phyloP scores from a whole-genome alignment of 2,113 vertebrate species.

The Ploceus nigricollis region DNA sequence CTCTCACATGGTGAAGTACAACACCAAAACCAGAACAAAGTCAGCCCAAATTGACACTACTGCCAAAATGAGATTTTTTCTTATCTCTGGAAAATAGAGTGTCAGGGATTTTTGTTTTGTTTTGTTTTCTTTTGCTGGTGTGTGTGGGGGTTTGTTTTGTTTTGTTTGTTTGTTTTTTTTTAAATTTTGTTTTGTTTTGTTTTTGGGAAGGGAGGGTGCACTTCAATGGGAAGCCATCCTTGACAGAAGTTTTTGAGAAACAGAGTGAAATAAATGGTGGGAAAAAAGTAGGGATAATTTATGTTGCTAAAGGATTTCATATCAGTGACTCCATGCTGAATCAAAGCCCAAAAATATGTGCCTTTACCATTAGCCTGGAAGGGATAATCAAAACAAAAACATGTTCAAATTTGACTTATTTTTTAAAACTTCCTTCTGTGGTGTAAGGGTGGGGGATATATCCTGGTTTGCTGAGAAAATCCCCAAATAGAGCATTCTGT shows the following conservation, averaged over 20 bases:
- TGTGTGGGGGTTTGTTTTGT: background rate
- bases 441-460: background rate
- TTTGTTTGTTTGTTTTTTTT: no score
- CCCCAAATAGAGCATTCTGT: conserved; percentile 12
- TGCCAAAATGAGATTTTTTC: background rate
- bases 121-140: background rate
- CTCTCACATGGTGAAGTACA: background rate
- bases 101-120: no score
- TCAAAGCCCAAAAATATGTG: background rate
- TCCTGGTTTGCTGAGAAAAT: conserved; percentile 13
- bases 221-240: background rate
- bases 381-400: conserved; percentile 24
- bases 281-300: background rate
- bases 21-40: background rate
- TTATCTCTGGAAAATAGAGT: background rate
- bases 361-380: background rate
- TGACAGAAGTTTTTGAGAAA: background rate
- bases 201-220: background rate
- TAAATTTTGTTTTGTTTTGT: no score
- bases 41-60: background rate
- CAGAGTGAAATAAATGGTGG: background rate
- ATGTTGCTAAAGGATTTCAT: background rate
- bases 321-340: background rate
- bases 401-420: background rate
- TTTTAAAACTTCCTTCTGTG: background rate